Evolutionary conservation across 1,140 invertebrate species (phyloP), one percentile per base, ranked within the genome.

Genomic region (Drosophila orosa): DNA sequence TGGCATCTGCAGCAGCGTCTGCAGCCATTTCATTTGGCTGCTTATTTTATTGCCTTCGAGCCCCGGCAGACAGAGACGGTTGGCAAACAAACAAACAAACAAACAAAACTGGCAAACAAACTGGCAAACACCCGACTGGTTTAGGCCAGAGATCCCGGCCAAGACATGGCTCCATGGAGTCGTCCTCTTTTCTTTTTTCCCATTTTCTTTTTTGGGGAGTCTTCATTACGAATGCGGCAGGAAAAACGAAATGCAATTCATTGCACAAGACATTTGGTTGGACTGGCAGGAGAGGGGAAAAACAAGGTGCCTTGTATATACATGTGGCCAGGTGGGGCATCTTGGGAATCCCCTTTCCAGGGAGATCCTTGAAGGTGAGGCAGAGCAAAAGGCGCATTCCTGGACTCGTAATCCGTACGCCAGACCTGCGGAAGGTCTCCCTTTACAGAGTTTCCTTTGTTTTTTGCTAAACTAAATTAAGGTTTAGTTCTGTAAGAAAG

Each of bases 21-120:
- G 81, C 83, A 85, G 78, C 74, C 69, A 86, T 86, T 87, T 86
- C 66, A 86, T 86, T 86, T 86, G 61, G 79, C 71, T 86, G 79
- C 75, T 86, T 82, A 76, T 79, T 86, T 86, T 82, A 87, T 87
- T 82, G 82, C 83, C 83, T 66, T 35, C 15, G 27, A 71, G 45
- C 33, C 55, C 62, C 67, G 54, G 56, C 80, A 85, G 74, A 74
- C 78, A 69, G 74, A 75, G 81, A 85, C 81, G 71, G 78, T 86
- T 86, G 83, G 78, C 82, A 86, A 86, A 86, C 82, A 85, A 56
- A 61, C 74, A 82, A 60, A 66, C 75, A 78, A 60, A 57, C 47
- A 57, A 73, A 37, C 57, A 47, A 55, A 55, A 15, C 25, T 24
- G 29, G 9, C 24, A 33, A 39, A 15, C 29, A 62, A 33, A 33